phyloP scores from a whole-genome alignment of 2,797 vertebrate genomes.

The Gila robusta region DNA sequence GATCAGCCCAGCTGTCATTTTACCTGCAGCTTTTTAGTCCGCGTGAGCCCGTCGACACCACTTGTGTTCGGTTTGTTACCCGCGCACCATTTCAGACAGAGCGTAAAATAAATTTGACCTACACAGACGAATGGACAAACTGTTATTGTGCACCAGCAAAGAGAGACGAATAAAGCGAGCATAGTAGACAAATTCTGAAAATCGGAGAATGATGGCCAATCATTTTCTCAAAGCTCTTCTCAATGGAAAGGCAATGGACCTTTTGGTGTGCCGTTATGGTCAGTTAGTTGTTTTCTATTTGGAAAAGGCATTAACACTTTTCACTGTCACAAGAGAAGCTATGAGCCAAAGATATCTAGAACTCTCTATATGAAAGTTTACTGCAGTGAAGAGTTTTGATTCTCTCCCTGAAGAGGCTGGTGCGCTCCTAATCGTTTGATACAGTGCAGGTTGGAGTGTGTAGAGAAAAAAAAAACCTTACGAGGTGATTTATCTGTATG shows the following conservation, averaged over 20 bases:
- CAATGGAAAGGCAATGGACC: not conserved
- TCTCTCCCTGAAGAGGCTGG: constrained; percentile 30
- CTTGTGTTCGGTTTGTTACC: constrained; percentile 46
- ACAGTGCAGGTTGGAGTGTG: constrained; percentile 50
- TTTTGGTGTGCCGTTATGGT: constrained; percentile 2
- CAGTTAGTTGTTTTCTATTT: constrained; percentile 24
- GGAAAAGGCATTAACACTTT: constrained; percentile 32
- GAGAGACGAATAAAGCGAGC: constrained; percentile 35
- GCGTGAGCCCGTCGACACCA: not conserved
- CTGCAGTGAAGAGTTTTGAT: constrained; percentile 36
- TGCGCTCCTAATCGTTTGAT: constrained; percentile 53
- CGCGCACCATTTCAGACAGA: constrained; percentile 42
- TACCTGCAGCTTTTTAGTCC: constrained; percentile 18
- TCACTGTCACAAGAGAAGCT: constrained; percentile 14
- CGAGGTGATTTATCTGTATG: constrained; percentile 66
- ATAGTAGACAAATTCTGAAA: constrained; percentile 9
- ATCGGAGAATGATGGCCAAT: constrained; percentile 13
- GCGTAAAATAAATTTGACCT: constrained; percentile 51
- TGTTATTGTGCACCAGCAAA: constrained; percentile 39
- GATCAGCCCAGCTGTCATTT: constrained; percentile 33
- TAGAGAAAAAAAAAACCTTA: constrained; percentile 38
- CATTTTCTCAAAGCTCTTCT: constrained; percentile 27
- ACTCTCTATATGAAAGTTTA: constrained; percentile 40
- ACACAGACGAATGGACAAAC: constrained; percentile 49
- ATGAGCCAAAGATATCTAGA: not conserved